Conservation (phyloP, 2,113 vertebrate genomes). For the Rhineura floridana region DNA sequence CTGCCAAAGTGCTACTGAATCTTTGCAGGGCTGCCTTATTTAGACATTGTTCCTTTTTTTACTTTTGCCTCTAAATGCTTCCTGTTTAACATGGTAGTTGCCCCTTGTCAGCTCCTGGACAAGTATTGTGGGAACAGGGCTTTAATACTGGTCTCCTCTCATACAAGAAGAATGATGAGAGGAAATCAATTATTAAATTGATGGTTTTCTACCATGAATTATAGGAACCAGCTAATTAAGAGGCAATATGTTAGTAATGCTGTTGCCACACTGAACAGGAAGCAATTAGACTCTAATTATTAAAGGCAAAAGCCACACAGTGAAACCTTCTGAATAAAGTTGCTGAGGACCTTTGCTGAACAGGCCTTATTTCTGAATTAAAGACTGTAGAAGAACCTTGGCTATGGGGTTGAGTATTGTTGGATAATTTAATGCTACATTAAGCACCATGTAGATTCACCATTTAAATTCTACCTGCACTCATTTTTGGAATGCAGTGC, state of each 20-base stretch:
- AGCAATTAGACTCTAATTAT: no score
- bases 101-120: background rate
- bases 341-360: background rate
- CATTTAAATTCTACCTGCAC: background rate
- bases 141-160: background rate
- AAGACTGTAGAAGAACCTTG: background rate
- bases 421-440: background rate
- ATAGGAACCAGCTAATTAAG: background rate
- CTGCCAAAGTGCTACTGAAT: background rate
- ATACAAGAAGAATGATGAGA: background rate
- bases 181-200: background rate
- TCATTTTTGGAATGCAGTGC: background rate
- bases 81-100: background rate
- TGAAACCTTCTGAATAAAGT: background rate
- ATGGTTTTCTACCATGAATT: background rate
- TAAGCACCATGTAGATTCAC: background rate
- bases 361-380: background rate
- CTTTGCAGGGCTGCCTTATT: background rate
- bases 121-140: no score
- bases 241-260: background rate
- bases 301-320: background rate
- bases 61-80: background rate
- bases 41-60: background rate
- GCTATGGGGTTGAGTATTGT: background rate
- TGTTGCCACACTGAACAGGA: background rate